Evolutionary conservation across 1,140 invertebrate genomes (phyloP).

Genomic region (Habropoda laboriosa): DNA sequence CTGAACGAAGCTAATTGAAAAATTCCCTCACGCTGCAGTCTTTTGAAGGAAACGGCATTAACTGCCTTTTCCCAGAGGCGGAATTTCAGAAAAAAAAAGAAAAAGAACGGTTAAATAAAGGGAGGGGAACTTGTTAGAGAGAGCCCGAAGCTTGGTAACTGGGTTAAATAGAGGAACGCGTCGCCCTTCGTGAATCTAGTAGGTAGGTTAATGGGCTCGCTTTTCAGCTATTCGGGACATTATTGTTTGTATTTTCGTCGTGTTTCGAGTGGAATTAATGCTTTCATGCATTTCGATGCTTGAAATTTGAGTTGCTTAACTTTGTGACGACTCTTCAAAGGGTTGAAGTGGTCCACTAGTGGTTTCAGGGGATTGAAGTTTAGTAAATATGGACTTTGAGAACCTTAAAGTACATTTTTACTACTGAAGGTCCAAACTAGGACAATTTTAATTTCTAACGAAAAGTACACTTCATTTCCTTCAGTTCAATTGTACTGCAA

Average conservation of each 20-base stretch:
- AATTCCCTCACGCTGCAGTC: constrained; percentile 41
- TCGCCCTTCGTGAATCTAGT: background rate
- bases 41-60: constrained; percentile 35
- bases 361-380: too few species aligned
- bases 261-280: background rate
- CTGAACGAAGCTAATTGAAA: constrained; percentile 42
- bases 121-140: background rate
- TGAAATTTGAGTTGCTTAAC: too few species aligned
- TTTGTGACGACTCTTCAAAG: too few species aligned
- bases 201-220: background rate
- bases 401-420: too few species aligned
- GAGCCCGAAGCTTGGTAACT: background rate
- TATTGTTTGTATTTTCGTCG: background rate
- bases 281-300: background rate
- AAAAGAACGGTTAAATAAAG: background rate
- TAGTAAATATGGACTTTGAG: too few species aligned
- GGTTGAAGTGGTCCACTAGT: too few species aligned
- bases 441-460: too few species aligned
- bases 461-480: too few species aligned
- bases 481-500: too few species aligned
- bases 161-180: constrained; percentile 5
- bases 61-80: background rate
- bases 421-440: too few species aligned
- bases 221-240: background rate
- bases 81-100: background rate